A percentile compares a stretch with the other conserved stretches of the same genome.
These are phyloP conservation scores for Aleadryas rufinucha DNA, from an alignment of 2,113 vertebrate genomes.

Conservation along the genomic window DNA sequence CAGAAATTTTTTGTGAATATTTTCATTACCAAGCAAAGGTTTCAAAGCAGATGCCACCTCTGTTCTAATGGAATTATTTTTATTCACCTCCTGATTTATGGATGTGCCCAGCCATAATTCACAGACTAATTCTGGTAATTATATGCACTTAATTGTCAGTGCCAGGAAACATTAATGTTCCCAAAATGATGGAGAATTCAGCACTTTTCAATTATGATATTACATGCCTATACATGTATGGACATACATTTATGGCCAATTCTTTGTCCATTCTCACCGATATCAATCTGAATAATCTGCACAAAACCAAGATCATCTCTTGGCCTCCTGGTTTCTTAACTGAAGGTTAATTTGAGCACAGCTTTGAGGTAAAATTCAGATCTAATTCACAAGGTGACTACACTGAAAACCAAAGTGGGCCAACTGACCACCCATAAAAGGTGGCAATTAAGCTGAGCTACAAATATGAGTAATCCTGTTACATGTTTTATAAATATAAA, in stretches of 20 bases:
- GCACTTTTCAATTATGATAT: background rate
- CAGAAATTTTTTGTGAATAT: background rate
- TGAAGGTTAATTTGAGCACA: background rate
- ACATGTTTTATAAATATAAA: background rate
- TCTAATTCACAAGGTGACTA: background rate
- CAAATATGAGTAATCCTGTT: background rate
- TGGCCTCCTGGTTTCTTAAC: background rate
- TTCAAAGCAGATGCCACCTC: background rate
- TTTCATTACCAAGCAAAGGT: background rate
- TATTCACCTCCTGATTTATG: background rate
- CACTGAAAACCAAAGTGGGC: background rate
- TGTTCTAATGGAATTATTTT: background rate
- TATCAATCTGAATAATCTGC: background rate
- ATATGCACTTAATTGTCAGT: background rate
- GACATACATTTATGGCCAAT: background rate
- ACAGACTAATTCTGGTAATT: background rate
- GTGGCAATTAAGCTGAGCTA: background rate
- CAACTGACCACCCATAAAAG: background rate
- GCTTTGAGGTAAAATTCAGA: background rate
- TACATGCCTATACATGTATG: background rate
- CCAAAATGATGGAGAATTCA: background rate
- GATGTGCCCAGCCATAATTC: background rate
- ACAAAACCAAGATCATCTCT: background rate
- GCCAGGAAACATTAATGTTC: background rate
- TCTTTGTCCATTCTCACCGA: background rate